Percentiles rank a stretch among this genome's conserved stretches.
Evolutionary conservation across 2,113 vertebrate genomes (phyloP).

Genomic region (Chaetops frenatus): DNA sequence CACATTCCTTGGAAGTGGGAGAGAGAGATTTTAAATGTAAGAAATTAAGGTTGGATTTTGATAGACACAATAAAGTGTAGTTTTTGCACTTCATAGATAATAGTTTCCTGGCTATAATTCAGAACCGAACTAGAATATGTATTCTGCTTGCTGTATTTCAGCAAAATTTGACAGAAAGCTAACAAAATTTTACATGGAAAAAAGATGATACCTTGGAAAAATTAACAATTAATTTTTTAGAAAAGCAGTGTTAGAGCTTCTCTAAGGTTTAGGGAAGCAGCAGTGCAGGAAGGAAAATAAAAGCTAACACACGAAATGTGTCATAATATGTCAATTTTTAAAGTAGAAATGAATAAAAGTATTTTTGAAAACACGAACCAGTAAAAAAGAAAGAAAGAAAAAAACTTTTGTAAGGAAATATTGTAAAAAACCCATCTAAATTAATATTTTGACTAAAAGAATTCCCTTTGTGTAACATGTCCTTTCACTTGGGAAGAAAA

Average conservation of each 20-base stretch:
- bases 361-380: neutral
- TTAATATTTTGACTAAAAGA: neutral
- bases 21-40: neutral
- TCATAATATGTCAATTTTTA: neutral
- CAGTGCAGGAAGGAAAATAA: neutral
- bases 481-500: neutral
- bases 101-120: neutral
- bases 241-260: neutral
- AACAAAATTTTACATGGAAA: neutral
- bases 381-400: neutral
- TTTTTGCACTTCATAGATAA: neutral
- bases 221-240: neutral
- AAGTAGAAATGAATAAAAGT: neutral
- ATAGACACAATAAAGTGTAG: neutral
- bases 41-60: neutral
- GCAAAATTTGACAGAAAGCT: neutral
- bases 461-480: accelerated
- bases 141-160: neutral
- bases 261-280: neutral
- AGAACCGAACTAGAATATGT: neutral
- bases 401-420: neutral
- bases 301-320: neutral
- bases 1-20: accelerated
- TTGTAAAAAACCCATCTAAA: accelerated
- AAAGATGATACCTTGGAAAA: neutral